phyloP scores from a whole-genome alignment of 2,113 vertebrate genomes.

The Tachycineta bicolor region DNA sequence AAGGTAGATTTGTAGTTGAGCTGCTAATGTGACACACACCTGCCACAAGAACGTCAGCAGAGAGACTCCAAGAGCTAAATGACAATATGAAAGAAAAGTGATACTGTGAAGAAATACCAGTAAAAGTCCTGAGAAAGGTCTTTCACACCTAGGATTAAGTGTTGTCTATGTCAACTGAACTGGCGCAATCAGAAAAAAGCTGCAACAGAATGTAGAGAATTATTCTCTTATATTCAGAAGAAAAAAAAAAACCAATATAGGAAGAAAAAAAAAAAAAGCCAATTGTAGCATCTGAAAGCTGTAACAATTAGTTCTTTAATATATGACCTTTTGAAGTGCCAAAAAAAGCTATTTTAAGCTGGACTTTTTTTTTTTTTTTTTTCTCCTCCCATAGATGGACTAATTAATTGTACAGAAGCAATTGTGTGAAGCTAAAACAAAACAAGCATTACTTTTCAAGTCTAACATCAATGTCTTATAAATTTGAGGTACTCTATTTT shows the following conservation, averaged over 20 bases:
- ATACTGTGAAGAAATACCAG: background rate
- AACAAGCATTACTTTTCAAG: background rate
- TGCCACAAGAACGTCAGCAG: background rate
- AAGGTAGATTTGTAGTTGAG: background rate
- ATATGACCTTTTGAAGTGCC: conserved; percentile 55
- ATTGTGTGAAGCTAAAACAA: conserved; percentile 26
- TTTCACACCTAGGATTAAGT: background rate
- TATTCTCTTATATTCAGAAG: conserved; percentile 12
- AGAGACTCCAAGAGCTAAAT: background rate
- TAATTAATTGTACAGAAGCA: conserved; percentile 57
- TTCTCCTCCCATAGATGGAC: background rate
- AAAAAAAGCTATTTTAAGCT: conserved; percentile 57
- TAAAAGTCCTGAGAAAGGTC: background rate
- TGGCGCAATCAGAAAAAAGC: background rate
- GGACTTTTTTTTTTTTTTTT: conserved; percentile 52
- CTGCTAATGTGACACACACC: background rate
- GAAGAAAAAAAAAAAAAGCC: background rate
- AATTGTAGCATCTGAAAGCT: conserved; percentile 54
- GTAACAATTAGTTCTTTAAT: conserved; percentile 64
- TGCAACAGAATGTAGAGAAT: conserved; percentile 22
- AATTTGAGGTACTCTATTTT: background rate
- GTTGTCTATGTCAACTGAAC: background rate
- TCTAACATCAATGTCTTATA: background rate
- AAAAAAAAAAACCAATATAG: conserved; percentile 44
- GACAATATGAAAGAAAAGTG: background rate